Percentiles rank a stretch among this genome's conserved stretches.
Conservation (phyloP, 2,888 invertebrate genomes). For the Drosophila demipolita region DNA sequence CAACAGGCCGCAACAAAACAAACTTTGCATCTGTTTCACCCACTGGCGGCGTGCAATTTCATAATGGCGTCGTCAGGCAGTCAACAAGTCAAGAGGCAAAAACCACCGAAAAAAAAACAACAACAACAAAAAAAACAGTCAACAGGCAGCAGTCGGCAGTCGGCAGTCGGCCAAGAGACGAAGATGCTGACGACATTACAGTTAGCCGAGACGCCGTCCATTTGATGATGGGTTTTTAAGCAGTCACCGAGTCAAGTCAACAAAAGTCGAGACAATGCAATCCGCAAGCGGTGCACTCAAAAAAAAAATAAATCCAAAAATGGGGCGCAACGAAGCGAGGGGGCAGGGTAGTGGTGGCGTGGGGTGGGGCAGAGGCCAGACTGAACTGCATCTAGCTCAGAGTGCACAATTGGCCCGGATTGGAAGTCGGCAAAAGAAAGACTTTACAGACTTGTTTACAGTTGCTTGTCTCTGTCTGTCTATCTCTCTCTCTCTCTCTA, state of each 20-base stretch:
- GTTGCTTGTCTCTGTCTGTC: constrained; percentile 15
- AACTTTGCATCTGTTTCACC: constrained; percentile 67
- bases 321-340: not conserved
- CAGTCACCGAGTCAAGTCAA: constrained; percentile 50
- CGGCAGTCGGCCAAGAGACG: constrained; percentile 37
- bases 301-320: not conserved
- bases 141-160: constrained; percentile 8
- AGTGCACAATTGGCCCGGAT: constrained; percentile 65
- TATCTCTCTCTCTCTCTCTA: not conserved
- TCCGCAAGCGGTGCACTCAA: not conserved
- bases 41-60: constrained; percentile 58
- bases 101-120: not conserved
- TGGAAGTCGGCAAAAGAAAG: constrained; percentile 39
- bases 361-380: constrained; percentile 1
- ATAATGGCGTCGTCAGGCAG: constrained; percentile 73
- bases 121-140: constrained; percentile 8
- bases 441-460: constrained; percentile 25
- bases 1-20: constrained; percentile 46
- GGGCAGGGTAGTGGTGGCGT: constrained; percentile 2
- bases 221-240: constrained; percentile 57
- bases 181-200: constrained; percentile 73
- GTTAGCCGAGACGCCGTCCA: constrained; percentile 65
- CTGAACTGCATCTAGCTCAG: constrained; percentile 55
- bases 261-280: constrained; percentile 29
- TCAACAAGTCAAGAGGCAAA: constrained; percentile 38